These are phyloP conservation scores for Folsomia candida DNA, from an alignment of 2,888 invertebrate species.

Conservation along the genomic window DNA sequence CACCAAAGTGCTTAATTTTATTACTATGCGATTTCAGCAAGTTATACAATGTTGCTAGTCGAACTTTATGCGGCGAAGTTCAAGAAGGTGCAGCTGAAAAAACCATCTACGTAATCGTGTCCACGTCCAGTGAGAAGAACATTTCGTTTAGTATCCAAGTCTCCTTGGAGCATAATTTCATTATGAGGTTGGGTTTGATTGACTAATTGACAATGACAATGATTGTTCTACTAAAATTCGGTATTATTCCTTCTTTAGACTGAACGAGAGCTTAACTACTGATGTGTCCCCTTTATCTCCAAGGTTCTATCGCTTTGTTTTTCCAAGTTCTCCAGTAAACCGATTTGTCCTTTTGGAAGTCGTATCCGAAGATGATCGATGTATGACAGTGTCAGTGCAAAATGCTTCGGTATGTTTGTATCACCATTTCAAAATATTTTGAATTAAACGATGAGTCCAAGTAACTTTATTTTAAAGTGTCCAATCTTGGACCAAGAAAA, in stretches of 20 bases:
- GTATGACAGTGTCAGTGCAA: slow-evolving; percentile 77
- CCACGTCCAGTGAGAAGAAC: slow-evolving; percentile 63
- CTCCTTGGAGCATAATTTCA: slow-evolving; percentile 62
- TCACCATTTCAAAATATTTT: slow-evolving; percentile 7
- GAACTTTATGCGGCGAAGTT: slow-evolving; percentile 64
- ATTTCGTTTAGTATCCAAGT: slow-evolving; percentile 64
- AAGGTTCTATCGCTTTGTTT: slow-evolving; percentile 63
- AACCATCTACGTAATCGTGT: slow-evolving; percentile 65
- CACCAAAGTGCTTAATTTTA: neutral
- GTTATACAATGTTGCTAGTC: slow-evolving; percentile 53
- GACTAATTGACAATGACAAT: neutral
- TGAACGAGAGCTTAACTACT: slow-evolving; percentile 49
- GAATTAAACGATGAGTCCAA: neutral
- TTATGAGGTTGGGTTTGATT: slow-evolving; percentile 54
- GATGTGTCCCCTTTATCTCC: slow-evolving; percentile 61
- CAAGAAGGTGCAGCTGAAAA: slow-evolving; percentile 31
- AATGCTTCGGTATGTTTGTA: slow-evolving; percentile 51
- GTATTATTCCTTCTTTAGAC: slow-evolving; percentile 41
- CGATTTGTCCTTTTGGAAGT: slow-evolving; percentile 63
- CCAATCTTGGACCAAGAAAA: slow-evolving; percentile 78
- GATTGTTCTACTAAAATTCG: neutral
- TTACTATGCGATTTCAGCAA: slow-evolving; percentile 25
- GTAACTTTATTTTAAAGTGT: slow-evolving; percentile 62
- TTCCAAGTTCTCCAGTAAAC: slow-evolving; percentile 56
- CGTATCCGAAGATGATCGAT: slow-evolving; percentile 64